A percentile compares a stretch with the other conserved stretches of the same genome.
phyloP scores from a whole-genome alignment of 2,888 invertebrate species.

The Dryobota labecula region DNA sequence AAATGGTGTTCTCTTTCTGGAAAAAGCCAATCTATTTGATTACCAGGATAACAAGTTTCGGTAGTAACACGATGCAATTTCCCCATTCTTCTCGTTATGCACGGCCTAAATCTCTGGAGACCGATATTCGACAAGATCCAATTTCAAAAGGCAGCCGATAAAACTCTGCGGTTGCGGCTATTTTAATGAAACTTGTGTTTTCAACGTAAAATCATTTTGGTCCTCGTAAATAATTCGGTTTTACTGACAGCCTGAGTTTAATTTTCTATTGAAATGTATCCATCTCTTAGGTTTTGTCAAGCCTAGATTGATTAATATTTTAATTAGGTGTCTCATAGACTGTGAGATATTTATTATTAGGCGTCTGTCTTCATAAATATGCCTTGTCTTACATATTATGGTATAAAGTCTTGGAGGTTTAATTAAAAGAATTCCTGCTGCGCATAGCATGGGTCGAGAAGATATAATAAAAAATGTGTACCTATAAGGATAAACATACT shows the following conservation, averaged over 20 bases:
- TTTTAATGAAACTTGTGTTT: constrained; percentile 26
- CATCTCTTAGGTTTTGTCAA: constrained; percentile 1
- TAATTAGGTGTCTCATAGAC: constrained; percentile 20
- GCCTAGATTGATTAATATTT: constrained; percentile 11
- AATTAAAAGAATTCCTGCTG: constrained; percentile 40
- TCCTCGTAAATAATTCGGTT: not conserved
- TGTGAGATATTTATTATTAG: constrained; percentile 18
- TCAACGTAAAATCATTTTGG: not conserved
- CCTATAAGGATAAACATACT: not conserved
- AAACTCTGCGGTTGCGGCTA: constrained; percentile 8
- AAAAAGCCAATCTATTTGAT: constrained; percentile 11
- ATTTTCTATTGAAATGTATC: constrained; percentile 8
- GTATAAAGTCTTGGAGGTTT: constrained; percentile 17
- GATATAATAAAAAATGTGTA: not conserved
- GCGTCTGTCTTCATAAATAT: constrained; percentile 22
- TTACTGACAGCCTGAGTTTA: not conserved
- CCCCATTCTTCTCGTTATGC: constrained; percentile 6
- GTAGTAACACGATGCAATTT: constrained; percentile 34
- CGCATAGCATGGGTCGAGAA: not conserved
- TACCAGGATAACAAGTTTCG: constrained; percentile 7
- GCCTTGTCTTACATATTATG: constrained; percentile 8
- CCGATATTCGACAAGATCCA: constrained; percentile 14
- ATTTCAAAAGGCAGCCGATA: constrained; percentile 26
- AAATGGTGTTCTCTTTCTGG: not conserved
- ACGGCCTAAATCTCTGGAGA: constrained; percentile 18